Evolutionary conservation across 2,797 vertebrate species (phyloP).

Genomic region (Poeciliopsis infans): DNA sequence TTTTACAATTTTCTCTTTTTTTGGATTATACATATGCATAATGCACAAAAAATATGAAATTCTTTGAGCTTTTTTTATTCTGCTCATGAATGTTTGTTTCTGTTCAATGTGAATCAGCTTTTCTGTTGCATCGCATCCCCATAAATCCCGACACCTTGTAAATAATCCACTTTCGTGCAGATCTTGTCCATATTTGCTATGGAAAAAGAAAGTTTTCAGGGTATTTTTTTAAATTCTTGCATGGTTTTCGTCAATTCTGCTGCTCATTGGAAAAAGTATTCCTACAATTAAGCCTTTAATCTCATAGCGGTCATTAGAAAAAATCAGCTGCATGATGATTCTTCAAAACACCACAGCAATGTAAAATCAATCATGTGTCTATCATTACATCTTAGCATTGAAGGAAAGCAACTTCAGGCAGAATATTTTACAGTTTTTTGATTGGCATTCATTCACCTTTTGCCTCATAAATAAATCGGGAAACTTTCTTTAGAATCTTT

Average conservation of each 20-base stretch:
- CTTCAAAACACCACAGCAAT: not conserved
- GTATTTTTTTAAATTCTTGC: slow-evolving; percentile 51
- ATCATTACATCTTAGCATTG: not conserved
- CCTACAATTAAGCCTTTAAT: slow-evolving; percentile 69
- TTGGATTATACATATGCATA: not conserved
- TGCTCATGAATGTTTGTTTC: not conserved
- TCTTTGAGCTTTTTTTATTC: not conserved
- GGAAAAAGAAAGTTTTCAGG: slow-evolving; percentile 22
- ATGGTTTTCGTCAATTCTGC: slow-evolving; percentile 32
- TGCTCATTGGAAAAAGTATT: slow-evolving; percentile 58
- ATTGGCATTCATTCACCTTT: not conserved
- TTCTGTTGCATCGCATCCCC: not conserved
- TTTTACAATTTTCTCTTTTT: not conserved
- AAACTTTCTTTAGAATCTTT: not conserved
- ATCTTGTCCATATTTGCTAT: slow-evolving; percentile 27
- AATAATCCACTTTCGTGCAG: slow-evolving; percentile 21
- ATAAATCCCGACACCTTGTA: slow-evolving; percentile 17
- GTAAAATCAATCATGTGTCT: not conserved
- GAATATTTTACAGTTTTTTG: not conserved
- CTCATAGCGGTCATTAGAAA: slow-evolving; percentile 57
- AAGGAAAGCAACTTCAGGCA: not conserved
- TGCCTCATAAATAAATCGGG: not conserved
- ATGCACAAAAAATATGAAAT: not conserved
- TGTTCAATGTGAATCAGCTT: not conserved
- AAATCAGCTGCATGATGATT: slow-evolving; percentile 25